These are phyloP conservation scores for Gymnogyps californianus DNA, from an alignment of 2,113 vertebrate genomes.

Conservation along the genomic window DNA sequence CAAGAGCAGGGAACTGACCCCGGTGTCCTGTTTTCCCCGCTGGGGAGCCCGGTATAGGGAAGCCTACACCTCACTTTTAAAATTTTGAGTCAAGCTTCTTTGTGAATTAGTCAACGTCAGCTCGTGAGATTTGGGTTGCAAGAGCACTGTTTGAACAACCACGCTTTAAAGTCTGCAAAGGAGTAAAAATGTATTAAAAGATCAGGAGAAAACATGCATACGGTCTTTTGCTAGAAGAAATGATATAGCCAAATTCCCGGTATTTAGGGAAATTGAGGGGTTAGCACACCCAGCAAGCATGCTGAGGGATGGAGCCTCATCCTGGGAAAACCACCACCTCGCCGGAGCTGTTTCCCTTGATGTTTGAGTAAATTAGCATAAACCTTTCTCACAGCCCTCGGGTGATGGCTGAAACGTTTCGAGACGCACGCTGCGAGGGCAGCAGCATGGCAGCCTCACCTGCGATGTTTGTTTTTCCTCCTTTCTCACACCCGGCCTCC, in stretches of 20 bases:
- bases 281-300: rapidly evolving
- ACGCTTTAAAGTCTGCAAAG: not conserved
- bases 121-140: not conserved
- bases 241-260: not conserved
- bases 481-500: not conserved
- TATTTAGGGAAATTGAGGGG: not conserved
- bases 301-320: not conserved
- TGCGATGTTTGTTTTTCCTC: rapidly evolving
- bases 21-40: rapidly evolving
- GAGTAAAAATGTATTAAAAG: not conserved
- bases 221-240: not conserved
- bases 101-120: not conserved
- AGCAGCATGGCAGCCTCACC: not conserved
- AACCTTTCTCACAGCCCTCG: not conserved
- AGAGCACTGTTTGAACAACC: not conserved
- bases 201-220: not conserved
- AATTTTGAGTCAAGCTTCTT: not conserved
- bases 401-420: not conserved
- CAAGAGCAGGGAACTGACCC: not conserved
- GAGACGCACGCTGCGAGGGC: rapidly evolving
- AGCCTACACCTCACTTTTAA: rapidly evolving
- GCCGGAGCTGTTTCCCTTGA: not conserved
- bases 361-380: not conserved
- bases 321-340: not conserved
- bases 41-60: not conserved